phyloP scores from a whole-genome alignment of 2,888 invertebrate species.

The Teleogryllus oceanicus region DNA sequence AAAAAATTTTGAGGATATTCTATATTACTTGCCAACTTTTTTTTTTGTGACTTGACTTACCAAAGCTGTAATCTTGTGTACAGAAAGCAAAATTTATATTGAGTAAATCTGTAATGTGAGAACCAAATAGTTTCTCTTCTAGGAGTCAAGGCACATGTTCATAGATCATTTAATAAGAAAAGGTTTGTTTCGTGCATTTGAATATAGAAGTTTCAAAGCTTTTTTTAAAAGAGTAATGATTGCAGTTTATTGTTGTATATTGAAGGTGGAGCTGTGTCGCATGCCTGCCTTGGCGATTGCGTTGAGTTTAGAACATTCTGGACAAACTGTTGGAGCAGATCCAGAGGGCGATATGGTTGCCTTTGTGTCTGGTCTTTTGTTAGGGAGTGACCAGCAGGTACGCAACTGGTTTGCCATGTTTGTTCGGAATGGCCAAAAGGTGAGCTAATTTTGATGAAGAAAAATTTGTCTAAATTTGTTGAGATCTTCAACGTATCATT shows the following conservation, averaged over 20 bases:
- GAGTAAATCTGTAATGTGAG: no score
- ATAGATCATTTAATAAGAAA: background rate
- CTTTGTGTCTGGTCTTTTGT: constrained; percentile 81
- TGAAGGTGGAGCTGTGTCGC: constrained; percentile 71
- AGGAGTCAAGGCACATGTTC: no score
- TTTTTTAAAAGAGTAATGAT: no score
- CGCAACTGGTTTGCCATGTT: constrained; percentile 92
- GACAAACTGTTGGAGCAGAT: constrained; percentile 41
- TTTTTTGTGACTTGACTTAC: no score
- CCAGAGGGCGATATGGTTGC: constrained; percentile 62
- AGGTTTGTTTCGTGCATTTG: background rate
- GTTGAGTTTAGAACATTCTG: constrained; percentile 63
- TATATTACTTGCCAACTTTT: no score
- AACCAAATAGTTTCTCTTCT: no score
- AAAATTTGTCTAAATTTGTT: no score
- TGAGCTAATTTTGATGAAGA: constrained; percentile 33
- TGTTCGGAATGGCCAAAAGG: constrained; percentile 79
- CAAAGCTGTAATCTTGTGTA: no score
- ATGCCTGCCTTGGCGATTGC: constrained; percentile 86
- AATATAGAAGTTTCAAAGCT: no score
- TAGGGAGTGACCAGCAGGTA: constrained; percentile 86
- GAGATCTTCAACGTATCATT: no score
- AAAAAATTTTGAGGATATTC: no score
- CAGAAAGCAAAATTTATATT: no score
- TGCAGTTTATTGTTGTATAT: constrained; percentile 30